These are phyloP conservation scores for Trematomus bernacchii DNA, from an alignment of 2,797 vertebrate genomes.

Conservation along the genomic window DNA sequence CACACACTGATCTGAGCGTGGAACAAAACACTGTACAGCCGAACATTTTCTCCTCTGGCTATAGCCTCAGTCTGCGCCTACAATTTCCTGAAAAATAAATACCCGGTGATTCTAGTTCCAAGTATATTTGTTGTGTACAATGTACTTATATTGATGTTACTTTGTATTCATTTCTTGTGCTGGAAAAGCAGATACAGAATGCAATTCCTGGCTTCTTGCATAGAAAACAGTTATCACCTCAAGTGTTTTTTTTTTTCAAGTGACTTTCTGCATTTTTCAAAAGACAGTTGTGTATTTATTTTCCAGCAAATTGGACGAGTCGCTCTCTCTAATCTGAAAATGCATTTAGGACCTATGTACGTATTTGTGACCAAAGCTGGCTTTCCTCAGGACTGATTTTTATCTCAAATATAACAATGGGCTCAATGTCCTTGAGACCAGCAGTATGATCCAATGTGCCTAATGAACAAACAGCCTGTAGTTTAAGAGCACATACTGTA, in stretches of 20 bases:
- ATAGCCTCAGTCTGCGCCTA: neutral
- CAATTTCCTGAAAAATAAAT: neutral
- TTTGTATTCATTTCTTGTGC: neutral
- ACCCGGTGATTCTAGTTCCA: neutral
- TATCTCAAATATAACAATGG: neutral
- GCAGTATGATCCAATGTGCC: constrained; percentile 5
- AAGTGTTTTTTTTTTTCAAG: neutral
- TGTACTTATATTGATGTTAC: neutral
- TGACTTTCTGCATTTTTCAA: neutral
- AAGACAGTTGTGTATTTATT: neutral
- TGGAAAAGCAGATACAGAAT: neutral
- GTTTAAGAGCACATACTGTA: neutral
- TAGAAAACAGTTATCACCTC: neutral
- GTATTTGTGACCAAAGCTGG: neutral
- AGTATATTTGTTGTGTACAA: too few relatives aligned
- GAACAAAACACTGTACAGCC: neutral
- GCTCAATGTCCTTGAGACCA: neutral
- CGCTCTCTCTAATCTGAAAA: neutral
- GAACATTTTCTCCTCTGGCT: neutral
- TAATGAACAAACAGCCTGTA: constrained; percentile 30
- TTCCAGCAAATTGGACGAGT: neutral
- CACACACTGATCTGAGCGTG: neutral
- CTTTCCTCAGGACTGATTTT: neutral
- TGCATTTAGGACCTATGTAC: neutral
- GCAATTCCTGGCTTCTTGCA: neutral